Conservation (phyloP, 2,113 vertebrate genomes). For the Coracopsis vasa region DNA sequence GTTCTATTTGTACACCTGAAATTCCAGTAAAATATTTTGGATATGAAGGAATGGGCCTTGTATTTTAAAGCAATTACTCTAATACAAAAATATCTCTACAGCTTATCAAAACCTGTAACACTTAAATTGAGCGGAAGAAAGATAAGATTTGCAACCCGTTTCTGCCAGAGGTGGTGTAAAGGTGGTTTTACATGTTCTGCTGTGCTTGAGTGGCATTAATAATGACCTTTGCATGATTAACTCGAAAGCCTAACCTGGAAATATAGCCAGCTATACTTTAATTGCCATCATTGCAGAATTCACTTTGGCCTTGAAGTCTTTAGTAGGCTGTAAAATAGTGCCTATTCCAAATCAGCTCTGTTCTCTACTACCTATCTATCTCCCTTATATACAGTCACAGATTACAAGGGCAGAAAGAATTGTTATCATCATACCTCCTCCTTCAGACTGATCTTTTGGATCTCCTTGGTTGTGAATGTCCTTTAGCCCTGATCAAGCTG, state of each 20-base stretch:
- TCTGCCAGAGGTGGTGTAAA: conserved; percentile 23
- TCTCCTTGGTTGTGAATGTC: not conserved
- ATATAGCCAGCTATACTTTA: conserved; percentile 20
- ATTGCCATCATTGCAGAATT: conserved; percentile 26
- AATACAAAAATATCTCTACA: not conserved
- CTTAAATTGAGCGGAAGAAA: not conserved
- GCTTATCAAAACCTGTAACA: not conserved
- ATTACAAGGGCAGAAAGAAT: conserved; percentile 7
- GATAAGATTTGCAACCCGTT: not conserved
- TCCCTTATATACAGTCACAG: not conserved
- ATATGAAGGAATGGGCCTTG: not conserved
- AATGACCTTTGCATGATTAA: conserved; percentile 26
- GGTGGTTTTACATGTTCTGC: conserved; percentile 15
- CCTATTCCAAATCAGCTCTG: not conserved
- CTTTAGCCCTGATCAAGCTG: not conserved
- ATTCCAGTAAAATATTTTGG: not conserved
- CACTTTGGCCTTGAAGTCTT: conserved; percentile 26
- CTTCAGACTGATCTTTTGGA: not conserved
- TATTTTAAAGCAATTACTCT: not conserved
- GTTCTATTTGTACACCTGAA: not conserved
- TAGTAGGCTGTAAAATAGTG: conserved; percentile 6
- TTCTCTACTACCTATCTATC: not conserved
- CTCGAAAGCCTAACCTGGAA: not conserved
- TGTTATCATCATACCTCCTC: not conserved
- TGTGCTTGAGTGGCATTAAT: conserved; percentile 26